A percentile compares a stretch with the other conserved stretches of the same genome.
Evolutionary conservation across 2,888 invertebrate genomes (phyloP).

Genomic region (Tetheella fluctuosa): DNA sequence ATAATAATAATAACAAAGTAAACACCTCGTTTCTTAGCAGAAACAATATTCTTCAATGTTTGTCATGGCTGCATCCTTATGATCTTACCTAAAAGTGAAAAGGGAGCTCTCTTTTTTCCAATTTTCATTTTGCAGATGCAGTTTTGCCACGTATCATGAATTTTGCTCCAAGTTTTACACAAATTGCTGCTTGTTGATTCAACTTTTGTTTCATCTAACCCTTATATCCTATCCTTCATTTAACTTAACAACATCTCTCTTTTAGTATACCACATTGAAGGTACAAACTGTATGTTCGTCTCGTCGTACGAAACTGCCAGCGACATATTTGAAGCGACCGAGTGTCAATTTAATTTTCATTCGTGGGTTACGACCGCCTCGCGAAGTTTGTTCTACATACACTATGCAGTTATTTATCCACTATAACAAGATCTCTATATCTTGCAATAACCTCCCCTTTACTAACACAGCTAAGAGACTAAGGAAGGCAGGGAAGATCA

Average conservation of each 20-base stretch:
- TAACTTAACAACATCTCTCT: background rate
- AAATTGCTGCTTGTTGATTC: background rate
- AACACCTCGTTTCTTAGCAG: no score
- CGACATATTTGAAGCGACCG: conserved; percentile 15
- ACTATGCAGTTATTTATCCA: conserved; percentile 27
- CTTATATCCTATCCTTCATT: background rate
- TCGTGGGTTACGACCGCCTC: conserved; percentile 37
- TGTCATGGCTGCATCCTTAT: no score
- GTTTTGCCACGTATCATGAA: background rate
- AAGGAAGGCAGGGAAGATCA: conserved; percentile 19
- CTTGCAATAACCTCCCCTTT: background rate
- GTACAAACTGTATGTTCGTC: conserved; percentile 1
- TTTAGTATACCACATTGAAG: background rate
- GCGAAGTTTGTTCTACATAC: conserved; percentile 39
- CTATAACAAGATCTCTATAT: conserved; percentile 9
- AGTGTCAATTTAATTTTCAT: conserved; percentile 52
- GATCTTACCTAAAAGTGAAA: no score
- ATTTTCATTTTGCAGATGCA: background rate
- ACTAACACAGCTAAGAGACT: background rate
- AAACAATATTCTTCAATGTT: no score
- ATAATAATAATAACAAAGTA: no score
- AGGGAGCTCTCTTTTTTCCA: background rate
- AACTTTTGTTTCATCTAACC: background rate
- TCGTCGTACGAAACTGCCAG: conserved; percentile 3
- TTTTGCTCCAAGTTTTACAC: background rate